phyloP scores from a whole-genome alignment of 2,888 invertebrate genomes.

The Gasteruption jaculator region DNA sequence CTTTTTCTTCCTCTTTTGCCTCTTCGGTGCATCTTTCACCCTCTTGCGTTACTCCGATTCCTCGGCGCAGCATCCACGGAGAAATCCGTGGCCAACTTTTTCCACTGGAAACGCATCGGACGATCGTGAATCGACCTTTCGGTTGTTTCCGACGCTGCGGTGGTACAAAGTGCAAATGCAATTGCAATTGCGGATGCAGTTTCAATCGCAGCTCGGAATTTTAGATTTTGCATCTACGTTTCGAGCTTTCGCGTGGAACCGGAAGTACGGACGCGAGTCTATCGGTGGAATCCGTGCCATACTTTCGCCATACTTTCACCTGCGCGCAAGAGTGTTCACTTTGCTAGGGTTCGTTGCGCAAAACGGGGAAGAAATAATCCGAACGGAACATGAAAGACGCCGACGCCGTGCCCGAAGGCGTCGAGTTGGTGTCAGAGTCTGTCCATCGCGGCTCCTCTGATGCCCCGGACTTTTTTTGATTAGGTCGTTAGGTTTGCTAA shows the following conservation, averaged over 20 bases:
- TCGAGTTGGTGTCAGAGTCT: conserved; percentile 33
- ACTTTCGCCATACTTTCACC: background rate
- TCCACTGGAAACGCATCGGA: no score
- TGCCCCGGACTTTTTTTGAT: conserved; percentile 38
- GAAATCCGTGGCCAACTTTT: no score
- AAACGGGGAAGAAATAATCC: background rate
- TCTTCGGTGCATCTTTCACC: conserved; percentile 8
- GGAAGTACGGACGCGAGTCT: no score
- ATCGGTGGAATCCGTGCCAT: no score
- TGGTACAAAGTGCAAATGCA: no score
- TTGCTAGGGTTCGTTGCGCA: background rate
- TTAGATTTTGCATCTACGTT: no score
- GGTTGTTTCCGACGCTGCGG: no score
- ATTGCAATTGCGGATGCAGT: no score
- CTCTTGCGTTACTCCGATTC: conserved; percentile 25
- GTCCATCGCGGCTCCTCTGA: conserved; percentile 30
- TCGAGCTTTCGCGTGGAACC: no score
- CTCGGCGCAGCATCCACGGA: conserved; percentile 9
- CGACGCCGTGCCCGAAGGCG: conserved; percentile 32
- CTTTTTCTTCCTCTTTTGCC: conserved; percentile 1
- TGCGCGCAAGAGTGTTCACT: background rate
- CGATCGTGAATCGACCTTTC: no score
- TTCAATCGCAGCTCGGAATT: no score
- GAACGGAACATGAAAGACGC: background rate
- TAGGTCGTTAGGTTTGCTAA: conserved; percentile 48